These are phyloP conservation scores for Perizoma affinitatum DNA, from an alignment of 2,888 invertebrate genomes.

Conservation along the genomic window DNA sequence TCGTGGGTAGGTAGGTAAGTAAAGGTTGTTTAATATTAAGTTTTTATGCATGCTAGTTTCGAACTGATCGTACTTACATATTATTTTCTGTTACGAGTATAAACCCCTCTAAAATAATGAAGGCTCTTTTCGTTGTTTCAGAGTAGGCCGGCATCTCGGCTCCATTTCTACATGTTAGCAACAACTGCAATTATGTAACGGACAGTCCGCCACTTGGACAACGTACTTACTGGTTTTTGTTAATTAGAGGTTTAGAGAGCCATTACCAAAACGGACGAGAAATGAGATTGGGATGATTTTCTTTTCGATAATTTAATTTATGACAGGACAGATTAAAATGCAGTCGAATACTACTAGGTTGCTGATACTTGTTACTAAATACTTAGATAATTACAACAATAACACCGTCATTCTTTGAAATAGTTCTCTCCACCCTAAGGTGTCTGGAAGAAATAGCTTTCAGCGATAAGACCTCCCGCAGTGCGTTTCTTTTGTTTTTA, in stretches of 20 bases:
- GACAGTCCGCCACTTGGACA: constrained; percentile 44
- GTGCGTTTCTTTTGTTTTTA: too few relatives aligned
- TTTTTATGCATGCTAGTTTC: constrained; percentile 21
- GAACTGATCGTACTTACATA: constrained; percentile 2
- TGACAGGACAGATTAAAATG: not conserved
- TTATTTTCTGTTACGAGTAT: constrained; percentile 13
- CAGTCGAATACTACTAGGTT: not conserved
- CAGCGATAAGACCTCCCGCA: too few relatives aligned
- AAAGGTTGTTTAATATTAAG: too few relatives aligned
- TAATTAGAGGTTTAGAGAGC: constrained; percentile 37
- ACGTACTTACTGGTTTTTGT: not conserved
- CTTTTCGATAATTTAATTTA: constrained; percentile 5
- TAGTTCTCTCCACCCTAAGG: too few relatives aligned
- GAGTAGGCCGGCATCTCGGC: constrained; percentile 39
- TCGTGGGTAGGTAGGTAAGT: constrained; percentile 14
- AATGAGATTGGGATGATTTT: constrained; percentile 23
- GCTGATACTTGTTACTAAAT: not conserved
- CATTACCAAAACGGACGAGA: constrained; percentile 29
- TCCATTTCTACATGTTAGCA: constrained; percentile 53
- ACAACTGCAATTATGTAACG: constrained; percentile 69
- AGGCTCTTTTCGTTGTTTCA: constrained; percentile 26
- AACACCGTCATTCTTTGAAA: too few relatives aligned
- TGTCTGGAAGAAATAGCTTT: too few relatives aligned
- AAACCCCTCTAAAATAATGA: not conserved
- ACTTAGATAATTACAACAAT: too few relatives aligned